Evolutionary conservation across 2,888 invertebrate genomes (phyloP), one percentile per base, ranked within the genome.

Genomic region (Phyllotreta striolata): DNA sequence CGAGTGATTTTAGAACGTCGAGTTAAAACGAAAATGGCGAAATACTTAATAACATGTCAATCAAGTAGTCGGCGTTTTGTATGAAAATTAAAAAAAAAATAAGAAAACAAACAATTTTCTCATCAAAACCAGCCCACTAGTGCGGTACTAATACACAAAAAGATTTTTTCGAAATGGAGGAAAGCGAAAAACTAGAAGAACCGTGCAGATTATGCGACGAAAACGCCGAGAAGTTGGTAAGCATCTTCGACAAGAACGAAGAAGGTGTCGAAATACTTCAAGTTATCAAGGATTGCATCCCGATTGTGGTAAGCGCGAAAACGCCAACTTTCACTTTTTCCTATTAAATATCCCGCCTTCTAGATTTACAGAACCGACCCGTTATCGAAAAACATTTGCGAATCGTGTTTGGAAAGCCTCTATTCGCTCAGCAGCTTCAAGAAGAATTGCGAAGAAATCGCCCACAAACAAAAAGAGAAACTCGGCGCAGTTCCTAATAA

Each of bases 341-440:
- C 13, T 51, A 44, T 14, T 10, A 40, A 64, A 10, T 35, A 46
- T 59, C 56, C 65, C 41, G 46, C 44, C 52, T 76, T 80, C 43
- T 70, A 82, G 82, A 78, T 82, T 62, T 81, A 80, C 70, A 77
- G 80, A 67, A 78, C 77, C 49, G 82, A 82, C 72, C 81, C 81
- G 43, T 68, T 81, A 63, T 78, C 81, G 40, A 82, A 82, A 72
- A 74, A 74, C 63, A 75, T 82, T 54, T 82, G 82, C 70, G 77
- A 78, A 66, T 73, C 72, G 47, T 81, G 81, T 67, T 76, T 75
- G 38, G 73, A 74, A 8, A 79, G 74, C 57, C 67, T 81, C 13
- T 73, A 75, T 55, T 72, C 69, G 24, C 73, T 79, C 37, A 72
- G 72, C 59, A 73, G 72, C 46, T 80, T 81, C 67, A 77, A 77